These are phyloP conservation scores for Pterois miles DNA, from an alignment of 2,797 vertebrate genomes.

Conservation along the genomic window DNA sequence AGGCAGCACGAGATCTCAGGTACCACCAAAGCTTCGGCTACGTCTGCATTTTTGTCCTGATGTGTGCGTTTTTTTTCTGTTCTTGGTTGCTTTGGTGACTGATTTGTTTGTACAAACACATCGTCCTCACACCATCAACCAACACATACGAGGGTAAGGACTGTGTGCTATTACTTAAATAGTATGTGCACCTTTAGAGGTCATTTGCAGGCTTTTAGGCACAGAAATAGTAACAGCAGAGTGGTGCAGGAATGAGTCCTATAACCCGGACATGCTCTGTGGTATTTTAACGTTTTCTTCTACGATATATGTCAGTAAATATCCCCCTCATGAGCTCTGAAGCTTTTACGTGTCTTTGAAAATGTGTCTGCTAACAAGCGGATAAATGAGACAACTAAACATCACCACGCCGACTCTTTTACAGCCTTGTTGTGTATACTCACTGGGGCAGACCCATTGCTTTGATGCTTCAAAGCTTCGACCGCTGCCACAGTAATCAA, in stretches of 20 bases:
- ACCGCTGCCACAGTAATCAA: too few species aligned
- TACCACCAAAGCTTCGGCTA: conserved; percentile 59
- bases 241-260: too few species aligned
- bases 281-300: too few species aligned
- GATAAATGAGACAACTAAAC: fast-evolving
- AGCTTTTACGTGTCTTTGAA: fast-evolving
- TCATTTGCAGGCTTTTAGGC: not conserved
- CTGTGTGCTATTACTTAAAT: not conserved
- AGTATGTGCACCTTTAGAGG: not conserved
- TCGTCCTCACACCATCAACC: conserved; percentile 14
- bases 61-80: conserved; percentile 46
- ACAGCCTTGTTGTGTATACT: too few species aligned
- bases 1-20: conserved; percentile 99
- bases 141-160: too few species aligned
- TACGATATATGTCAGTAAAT: too few species aligned
- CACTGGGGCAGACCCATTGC: too few species aligned
- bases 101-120: conserved; percentile 36
- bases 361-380: fast-evolving
- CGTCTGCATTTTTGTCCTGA: conserved; percentile 28
- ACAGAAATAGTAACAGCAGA: not conserved
- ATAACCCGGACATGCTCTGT: too few species aligned
- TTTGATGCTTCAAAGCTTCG: too few species aligned
- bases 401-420: fast-evolving
- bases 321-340: fast-evolving
- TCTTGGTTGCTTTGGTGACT: conserved; percentile 56